Evolutionary conservation across 1,140 invertebrate genomes (phyloP), one percentile per base, ranked within the genome.

Genomic region (Tetragnatha versicolor): DNA sequence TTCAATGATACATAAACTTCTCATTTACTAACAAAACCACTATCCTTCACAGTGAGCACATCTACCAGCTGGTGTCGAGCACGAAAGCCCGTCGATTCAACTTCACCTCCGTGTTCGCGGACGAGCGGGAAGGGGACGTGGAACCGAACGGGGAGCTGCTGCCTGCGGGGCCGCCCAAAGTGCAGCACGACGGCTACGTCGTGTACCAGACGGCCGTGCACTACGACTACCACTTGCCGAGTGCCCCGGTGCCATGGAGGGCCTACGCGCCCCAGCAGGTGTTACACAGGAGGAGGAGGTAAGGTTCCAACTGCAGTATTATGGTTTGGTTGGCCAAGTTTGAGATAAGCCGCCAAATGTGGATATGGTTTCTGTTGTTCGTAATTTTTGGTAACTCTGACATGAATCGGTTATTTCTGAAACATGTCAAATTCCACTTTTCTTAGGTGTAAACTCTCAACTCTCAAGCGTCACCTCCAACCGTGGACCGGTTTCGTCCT

Each of bases 81-180:
- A 69, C 82, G 7, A 77, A 79, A 42, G 76, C 81, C 9, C 63
- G 79, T 17, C 29, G 73, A 12, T 83, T 83, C 37, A 83, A 83
- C 58, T 82, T 82, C 76, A 78, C 80, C 2, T 55, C 68, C 0
- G 78, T 83, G 12, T 83, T 83, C 47, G 73, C 82, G 47, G 83
- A 83, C 53, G 83, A 83, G 31, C 55, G 82, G 27, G 79, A 82
- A 12, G 80, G 80, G 7, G 82, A 83, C 33, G 27, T 65, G 6
- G 82, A 83, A 58, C 83, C 83, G 0, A 73, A 68, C 63, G 79
- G 29, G 31, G 63, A 55, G 12, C 20, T 60, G 39, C 73, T 55
- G 7, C 73, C 61, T 1, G 76, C 65, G 37, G 51, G 47, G 25
- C 53, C 55, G 12, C 72, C 79, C 3, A 73, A 73, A 22, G 35